Evolutionary conservation across 2,113 vertebrate species (phyloP), one percentile per base, ranked within the genome.

Genomic region (Cheirogaleus medius): DNA sequence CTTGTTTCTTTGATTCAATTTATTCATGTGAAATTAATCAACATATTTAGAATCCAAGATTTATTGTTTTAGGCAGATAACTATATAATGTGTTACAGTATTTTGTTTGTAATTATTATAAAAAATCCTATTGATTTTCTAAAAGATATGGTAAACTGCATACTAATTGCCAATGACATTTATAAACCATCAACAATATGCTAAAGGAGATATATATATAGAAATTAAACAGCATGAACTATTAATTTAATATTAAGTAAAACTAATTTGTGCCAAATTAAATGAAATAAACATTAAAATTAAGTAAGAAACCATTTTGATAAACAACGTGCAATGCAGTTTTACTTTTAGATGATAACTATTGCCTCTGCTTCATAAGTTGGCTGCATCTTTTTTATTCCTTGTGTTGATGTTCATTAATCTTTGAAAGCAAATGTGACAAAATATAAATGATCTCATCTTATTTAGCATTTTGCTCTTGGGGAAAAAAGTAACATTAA

Each of bases 371-470:
- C 9, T 80, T 97, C 29, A 15, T 66, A 92, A 23, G 18, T 84
- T 95, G 47, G 1, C 34, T 5, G 12, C 21, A 60, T 7, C 0
- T 71, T 42, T 83, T 11, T 0, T 0, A 52, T 49, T 69, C 1
- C 91, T 87, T 92, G 68, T 71, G 9, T 83, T 71, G 39, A 34
- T 37, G 14, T 94, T 68, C 12, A 93, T 34, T 93, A 64, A 87
- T 94, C 64, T 87, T 52, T 95, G 23, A 87, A 92, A 97, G 87
- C 49, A 14, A 94, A 63, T 74, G 17, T 83, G 14, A 76, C 14
- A 96, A 90, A 47, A 90, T 34, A 9, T 29, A 96, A 76, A 81
- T 97, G 0, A 91, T 88, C 39, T 27, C 49, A 94, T 27, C 6
- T 42, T 52, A 63, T 95, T 98, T 37, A 90, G 83, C 60, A 87